Base-by-base conservation (phyloP, 1,140 invertebrate species). In the Anthonomus grandis region DNA sequence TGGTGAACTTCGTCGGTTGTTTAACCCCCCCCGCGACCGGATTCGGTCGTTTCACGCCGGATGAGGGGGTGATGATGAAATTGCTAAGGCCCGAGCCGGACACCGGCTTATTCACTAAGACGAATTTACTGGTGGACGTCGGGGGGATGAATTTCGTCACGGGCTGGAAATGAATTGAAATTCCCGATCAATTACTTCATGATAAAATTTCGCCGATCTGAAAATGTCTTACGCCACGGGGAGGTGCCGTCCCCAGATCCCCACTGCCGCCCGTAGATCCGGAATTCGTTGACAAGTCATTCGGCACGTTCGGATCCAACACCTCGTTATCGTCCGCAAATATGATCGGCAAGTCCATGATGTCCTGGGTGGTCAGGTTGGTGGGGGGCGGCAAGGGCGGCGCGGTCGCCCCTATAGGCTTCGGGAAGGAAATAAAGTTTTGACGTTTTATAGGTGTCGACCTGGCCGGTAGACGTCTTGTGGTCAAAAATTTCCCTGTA, bases 271-370 rank as follows among this genome's bases (percentile, higher is more conserved):
- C 25, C 25, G 41, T 34, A 25, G 45, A 10, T 12, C 6, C 9
- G 18, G 45, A 50, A 34, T n/a, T n/a, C n/a, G 45, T 23, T 13
- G 53, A 31, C 23, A 52, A 19, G 48, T 48, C 68, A 23, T 34
- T 42, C 71, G 72, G 5, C 71, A 69, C 49, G 72, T 74, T 15
- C 68, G 72, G 73, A 13, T 70, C 65, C 15, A 71, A 66, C n/a
- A 80, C 58, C 24, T 79, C 76, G 42, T 81, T 81, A 57, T 83
- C 81, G 57, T 84, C 83, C 2, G 83, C 83, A 70, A 84, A 84
- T 19, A 84, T 81, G 60, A 85, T 84, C 4, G 83, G 83, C 62
- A 85, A 78, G 59, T 85, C 81, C 42, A 83, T 72, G 31, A 85
- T 85, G 63, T 83, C 83, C 25, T 81, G 74, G 3, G 78, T 65